These are phyloP conservation scores for Plagodis pulveraria DNA, from an alignment of 2,888 invertebrate species.

Conservation along the genomic window DNA sequence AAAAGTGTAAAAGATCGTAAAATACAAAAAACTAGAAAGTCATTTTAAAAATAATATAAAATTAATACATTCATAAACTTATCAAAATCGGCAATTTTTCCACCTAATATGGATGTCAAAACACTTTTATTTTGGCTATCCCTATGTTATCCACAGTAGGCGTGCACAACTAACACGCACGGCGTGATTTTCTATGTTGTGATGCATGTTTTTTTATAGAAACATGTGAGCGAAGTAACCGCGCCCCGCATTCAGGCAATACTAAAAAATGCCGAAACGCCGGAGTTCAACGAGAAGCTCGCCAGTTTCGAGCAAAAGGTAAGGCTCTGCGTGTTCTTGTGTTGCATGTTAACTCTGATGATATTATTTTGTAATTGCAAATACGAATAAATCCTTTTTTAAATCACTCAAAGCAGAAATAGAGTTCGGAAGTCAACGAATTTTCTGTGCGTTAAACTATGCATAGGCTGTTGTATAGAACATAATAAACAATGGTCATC, in stretches of 20 bases:
- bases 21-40: too few species aligned
- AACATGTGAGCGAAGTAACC: conserved; percentile 67
- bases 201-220: conserved; percentile 79
- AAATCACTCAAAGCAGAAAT: too few species aligned
- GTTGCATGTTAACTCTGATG: conserved; percentile 15
- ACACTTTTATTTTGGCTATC: conserved; percentile 12
- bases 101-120: neutral
- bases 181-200: conserved; percentile 54
- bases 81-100: neutral
- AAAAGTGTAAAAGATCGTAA: too few species aligned
- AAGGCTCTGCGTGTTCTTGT: conserved; percentile 56
- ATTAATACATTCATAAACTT: too few species aligned
- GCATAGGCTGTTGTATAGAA: too few species aligned
- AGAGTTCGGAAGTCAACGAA: too few species aligned
- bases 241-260: conserved; percentile 65
- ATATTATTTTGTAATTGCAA: neutral
- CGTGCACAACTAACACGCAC: conserved; percentile 61
- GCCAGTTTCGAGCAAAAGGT: conserved; percentile 79
- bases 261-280: conserved; percentile 70
- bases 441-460: too few species aligned
- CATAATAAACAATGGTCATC: too few species aligned
- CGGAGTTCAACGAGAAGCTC: conserved; percentile 79
- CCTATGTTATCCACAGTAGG: conserved; percentile 30
- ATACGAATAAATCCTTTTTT: too few species aligned
- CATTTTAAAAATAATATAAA: too few species aligned